phyloP scores from a whole-genome alignment of 2,888 invertebrate genomes.

The Phaedon cochleariae region DNA sequence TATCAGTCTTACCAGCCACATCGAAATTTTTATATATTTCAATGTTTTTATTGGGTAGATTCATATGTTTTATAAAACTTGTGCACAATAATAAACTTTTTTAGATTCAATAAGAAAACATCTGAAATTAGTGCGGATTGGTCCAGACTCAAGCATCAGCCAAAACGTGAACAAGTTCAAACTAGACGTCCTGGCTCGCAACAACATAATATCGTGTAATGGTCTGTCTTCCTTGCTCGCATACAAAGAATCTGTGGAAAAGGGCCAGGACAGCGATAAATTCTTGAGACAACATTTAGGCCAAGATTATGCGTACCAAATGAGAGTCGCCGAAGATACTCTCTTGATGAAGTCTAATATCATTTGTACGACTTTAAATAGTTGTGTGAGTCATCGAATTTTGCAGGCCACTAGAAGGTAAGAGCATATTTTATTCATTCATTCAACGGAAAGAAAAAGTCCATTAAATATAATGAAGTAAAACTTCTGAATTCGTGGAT shows the following conservation, averaged over 20 bases:
- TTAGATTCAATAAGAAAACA: slow-evolving; percentile 41
- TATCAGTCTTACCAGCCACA: too few relatives aligned
- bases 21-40: too few relatives aligned
- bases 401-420: slow-evolving; percentile 38
- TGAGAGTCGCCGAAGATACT: slow-evolving; percentile 40
- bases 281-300: slow-evolving; percentile 37
- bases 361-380: slow-evolving; percentile 47
- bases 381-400: slow-evolving; percentile 40
- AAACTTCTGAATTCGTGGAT: too few relatives aligned
- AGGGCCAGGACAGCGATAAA: slow-evolving; percentile 21
- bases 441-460: too few relatives aligned
- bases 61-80: background rate
- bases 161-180: slow-evolving; percentile 59
- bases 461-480: too few relatives aligned
- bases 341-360: slow-evolving; percentile 42
- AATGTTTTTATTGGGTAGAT: background rate
- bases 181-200: slow-evolving; percentile 59
- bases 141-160: slow-evolving; percentile 62
- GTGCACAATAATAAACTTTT: slow-evolving; percentile 3
- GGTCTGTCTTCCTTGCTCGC: slow-evolving; percentile 26
- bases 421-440: slow-evolving; percentile 6
- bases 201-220: slow-evolving; percentile 39
- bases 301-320: slow-evolving; percentile 35
- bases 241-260: slow-evolving; percentile 30
- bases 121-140: slow-evolving; percentile 62